These are phyloP conservation scores for Drosophila flavopinicola DNA, from an alignment of 2,888 invertebrate species.

Conservation along the genomic window DNA sequence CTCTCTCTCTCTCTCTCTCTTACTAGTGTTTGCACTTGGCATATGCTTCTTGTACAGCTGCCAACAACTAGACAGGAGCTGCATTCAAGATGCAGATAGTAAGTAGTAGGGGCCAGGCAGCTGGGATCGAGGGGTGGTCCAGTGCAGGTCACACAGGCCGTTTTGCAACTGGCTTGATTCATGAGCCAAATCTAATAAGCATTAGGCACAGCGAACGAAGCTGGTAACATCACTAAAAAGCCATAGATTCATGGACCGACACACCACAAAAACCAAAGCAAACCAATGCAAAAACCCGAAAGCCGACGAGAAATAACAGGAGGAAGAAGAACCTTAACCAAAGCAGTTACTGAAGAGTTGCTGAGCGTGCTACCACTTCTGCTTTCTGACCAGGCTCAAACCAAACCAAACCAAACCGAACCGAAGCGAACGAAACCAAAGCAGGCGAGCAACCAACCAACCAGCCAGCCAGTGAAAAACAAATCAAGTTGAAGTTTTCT, in stretches of 20 bases:
- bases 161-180: conserved; percentile 66
- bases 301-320: conserved; percentile 30
- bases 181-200: conserved; percentile 79
- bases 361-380: conserved; percentile 51
- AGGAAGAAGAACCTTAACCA: conserved; percentile 38
- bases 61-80: conserved; percentile 22
- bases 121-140: background rate
- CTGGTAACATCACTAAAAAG: conserved; percentile 47
- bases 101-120: background rate
- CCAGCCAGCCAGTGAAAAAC: conserved; percentile 65
- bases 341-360: conserved; percentile 71
- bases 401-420: conserved; percentile 15
- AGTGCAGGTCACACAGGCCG: conserved; percentile 22
- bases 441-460: conserved; percentile 20
- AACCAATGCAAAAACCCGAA: conserved; percentile 60
- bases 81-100: conserved; percentile 29
- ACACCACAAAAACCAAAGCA: conserved; percentile 55
- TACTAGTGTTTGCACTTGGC: conserved; percentile 14
- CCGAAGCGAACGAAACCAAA: conserved; percentile 1
- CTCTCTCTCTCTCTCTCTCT: background rate
- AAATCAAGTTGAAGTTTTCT: conserved; percentile 80
- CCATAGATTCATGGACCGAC: conserved; percentile 37
- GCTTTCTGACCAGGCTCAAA: conserved; percentile 63
- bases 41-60: conserved; percentile 39
- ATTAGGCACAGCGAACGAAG: conserved; percentile 59